Evolutionary conservation across 23 tunicate genomes (phyloP).

Genomic region (Clavelina lepadiformis): DNA sequence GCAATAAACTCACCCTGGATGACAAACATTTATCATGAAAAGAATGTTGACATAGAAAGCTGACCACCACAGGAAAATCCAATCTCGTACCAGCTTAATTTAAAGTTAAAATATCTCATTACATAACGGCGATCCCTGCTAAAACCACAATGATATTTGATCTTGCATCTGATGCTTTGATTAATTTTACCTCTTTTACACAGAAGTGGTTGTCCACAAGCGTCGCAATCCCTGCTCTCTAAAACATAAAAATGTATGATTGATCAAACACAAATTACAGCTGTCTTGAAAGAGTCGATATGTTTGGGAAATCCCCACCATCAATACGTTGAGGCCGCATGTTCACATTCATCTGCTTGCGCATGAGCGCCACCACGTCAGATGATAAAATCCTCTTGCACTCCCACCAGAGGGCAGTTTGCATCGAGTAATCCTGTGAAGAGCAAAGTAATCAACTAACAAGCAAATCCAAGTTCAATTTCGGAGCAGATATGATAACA

Average conservation of each 20-base stretch:
- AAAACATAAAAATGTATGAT: not conserved
- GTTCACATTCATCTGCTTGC: constrained; percentile 54
- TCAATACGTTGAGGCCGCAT: constrained; percentile 37
- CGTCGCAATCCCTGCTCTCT: constrained; percentile 33
- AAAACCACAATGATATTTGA: too few species aligned
- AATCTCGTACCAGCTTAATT: not conserved
- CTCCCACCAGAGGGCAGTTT: constrained; percentile 81
- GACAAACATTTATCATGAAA: constrained; percentile 75
- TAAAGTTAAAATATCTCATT: too few species aligned
- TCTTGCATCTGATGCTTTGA: too few species aligned
- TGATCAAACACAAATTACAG: not conserved
- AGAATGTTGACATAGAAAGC: constrained; percentile 58
- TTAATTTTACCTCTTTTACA: not conserved
- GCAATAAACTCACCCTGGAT: constrained; percentile 50
- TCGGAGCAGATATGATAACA: too few species aligned
- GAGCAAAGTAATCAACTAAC: too few species aligned
- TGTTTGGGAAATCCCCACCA: constrained; percentile 22
- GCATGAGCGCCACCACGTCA: constrained; percentile 54
- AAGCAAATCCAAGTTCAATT: too few species aligned
- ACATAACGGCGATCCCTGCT: too few species aligned
- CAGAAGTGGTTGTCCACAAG: constrained; percentile 22
- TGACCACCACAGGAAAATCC: constrained; percentile 44
- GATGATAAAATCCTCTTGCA: constrained; percentile 68
- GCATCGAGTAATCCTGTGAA: constrained; percentile 88
- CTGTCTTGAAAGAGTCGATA: not conserved